These are phyloP conservation scores for Haemorhous mexicanus DNA, from an alignment of 2,113 vertebrate species.

Conservation along the genomic window DNA sequence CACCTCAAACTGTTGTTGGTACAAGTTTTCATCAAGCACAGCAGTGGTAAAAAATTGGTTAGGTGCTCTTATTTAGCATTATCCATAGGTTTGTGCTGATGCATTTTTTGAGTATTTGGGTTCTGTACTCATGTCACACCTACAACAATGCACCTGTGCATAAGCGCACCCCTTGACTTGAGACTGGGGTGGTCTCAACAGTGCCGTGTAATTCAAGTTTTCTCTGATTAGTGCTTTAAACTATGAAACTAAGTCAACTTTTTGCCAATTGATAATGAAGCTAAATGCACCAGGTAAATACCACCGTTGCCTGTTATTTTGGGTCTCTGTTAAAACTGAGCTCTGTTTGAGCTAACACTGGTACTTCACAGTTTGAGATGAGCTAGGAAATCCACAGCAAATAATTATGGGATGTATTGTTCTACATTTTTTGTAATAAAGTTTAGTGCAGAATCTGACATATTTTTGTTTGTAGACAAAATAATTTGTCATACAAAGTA, in stretches of 20 bases:
- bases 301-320: background rate
- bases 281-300: background rate
- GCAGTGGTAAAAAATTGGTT: background rate
- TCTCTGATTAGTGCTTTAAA: background rate
- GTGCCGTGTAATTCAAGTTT: background rate
- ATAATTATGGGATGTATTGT: background rate
- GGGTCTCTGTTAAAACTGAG: background rate
- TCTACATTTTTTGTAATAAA: background rate
- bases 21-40: background rate
- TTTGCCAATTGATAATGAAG: background rate
- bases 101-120: background rate
- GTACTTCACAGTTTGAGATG: background rate
- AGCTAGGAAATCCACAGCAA: constrained; percentile 7
- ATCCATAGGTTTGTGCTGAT: background rate
- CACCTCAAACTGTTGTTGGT: background rate
- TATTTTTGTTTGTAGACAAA: constrained; percentile 3
- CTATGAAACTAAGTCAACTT: background rate
- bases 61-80: background rate
- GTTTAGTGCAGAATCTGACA: background rate
- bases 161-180: background rate
- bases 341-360: background rate
- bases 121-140: background rate
- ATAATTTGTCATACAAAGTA: constrained; percentile 5
- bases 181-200: background rate
- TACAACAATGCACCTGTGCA: background rate